Conservation (phyloP, 1,140 invertebrate genomes). For the Cherax destructor region DNA sequence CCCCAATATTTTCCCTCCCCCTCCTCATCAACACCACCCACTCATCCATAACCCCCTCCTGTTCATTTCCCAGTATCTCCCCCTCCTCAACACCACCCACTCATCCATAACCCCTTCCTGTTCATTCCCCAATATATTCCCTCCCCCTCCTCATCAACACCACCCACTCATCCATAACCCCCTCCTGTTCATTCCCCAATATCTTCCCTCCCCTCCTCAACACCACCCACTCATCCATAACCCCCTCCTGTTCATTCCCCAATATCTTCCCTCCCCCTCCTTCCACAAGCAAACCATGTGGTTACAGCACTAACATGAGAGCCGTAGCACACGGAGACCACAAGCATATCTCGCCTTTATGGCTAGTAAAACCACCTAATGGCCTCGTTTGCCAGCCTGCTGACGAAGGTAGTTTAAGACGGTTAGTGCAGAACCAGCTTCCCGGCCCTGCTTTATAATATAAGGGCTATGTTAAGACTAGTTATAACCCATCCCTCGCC, state of each 20-base stretch:
- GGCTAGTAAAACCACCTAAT: not conserved
- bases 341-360: slow-evolving; percentile 2
- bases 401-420: not conserved
- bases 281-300: too few species aligned
- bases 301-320: too few species aligned
- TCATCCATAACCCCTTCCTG: too few species aligned
- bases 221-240: not conserved
- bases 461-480: not conserved
- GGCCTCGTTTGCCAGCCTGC: not conserved
- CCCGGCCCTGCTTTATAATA: not conserved
- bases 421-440: not conserved
- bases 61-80: not conserved
- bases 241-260: not conserved
- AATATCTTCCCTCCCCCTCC: not conserved
- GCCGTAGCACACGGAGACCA: not conserved
- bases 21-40: too few species aligned
- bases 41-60: not conserved
- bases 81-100: too few species aligned
- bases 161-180: too few species aligned
- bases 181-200: too few species aligned
- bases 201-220: too few species aligned
- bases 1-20: not conserved
- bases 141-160: too few species aligned
- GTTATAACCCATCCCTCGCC: too few species aligned
- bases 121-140: too few species aligned